Conservation (phyloP, 2,888 invertebrate genomes). For the Mechanitis messenoides region DNA sequence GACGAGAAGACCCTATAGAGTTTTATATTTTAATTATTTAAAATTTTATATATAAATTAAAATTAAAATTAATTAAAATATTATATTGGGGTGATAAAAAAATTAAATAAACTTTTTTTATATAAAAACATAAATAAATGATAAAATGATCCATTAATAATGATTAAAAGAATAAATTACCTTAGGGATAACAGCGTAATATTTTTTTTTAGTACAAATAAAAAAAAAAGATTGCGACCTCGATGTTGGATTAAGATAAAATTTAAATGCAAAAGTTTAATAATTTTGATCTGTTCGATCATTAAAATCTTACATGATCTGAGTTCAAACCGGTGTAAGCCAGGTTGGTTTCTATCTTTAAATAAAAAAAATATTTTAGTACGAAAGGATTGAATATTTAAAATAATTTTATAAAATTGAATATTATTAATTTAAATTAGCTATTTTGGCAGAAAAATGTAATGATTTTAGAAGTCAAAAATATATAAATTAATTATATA, state of each 20-base stretch:
- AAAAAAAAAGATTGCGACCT: conserved; percentile 87
- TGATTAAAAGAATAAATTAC: conserved; percentile 84
- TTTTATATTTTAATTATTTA: conserved; percentile 70
- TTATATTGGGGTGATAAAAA: conserved; percentile 81
- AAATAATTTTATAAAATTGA: conserved; percentile 64
- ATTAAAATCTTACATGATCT: conserved; percentile 91
- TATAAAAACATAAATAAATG: conserved; percentile 54
- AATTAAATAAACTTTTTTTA: conserved; percentile 76
- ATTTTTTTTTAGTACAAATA: conserved; percentile 84
- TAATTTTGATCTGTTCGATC: conserved; percentile 87
- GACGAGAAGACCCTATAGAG: conserved; percentile 89
- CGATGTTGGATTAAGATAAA: conserved; percentile 91
- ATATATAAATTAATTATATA: conserved; percentile 74
- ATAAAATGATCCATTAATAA: conserved; percentile 74
- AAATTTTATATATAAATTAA: conserved; percentile 50
- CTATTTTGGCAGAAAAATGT: conserved; percentile 83
- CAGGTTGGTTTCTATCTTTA: conserved; percentile 92
- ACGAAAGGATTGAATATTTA: conserved; percentile 85
- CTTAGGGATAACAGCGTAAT: conserved; percentile 92
- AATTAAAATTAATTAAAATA: conserved; percentile 49
- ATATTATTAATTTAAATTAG: conserved; percentile 47
- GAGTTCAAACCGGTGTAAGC: conserved; percentile 91
- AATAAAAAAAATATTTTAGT: conserved; percentile 78
- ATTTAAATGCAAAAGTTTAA: conserved; percentile 80
- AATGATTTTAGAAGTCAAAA: conserved; percentile 82